These are phyloP conservation scores for Leptinotarsa haldemani DNA, from an alignment of 2,888 invertebrate genomes.

Conservation along the genomic window DNA sequence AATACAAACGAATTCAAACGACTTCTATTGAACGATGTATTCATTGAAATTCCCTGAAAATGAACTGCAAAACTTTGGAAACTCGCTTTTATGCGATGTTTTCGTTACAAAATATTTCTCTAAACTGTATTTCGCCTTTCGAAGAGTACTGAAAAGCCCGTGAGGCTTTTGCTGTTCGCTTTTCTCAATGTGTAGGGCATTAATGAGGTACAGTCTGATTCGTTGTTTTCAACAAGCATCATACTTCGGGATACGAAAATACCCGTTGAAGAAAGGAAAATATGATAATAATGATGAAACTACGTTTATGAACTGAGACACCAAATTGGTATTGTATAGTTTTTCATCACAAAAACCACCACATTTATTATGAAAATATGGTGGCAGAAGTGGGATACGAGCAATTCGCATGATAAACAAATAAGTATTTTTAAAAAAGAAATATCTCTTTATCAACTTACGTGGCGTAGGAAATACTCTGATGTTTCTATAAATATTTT, in stretches of 20 bases:
- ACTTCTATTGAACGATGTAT: not conserved
- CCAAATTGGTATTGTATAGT: no score
- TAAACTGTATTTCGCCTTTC: not conserved
- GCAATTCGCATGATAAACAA: not conserved
- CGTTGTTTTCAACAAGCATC: constrained; percentile 10
- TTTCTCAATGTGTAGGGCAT: not conserved
- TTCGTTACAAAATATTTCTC: constrained; percentile 6
- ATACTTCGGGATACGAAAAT: not conserved
- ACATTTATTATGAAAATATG: no score
- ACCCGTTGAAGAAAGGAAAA: not conserved
- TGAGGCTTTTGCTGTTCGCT: constrained; percentile 1
- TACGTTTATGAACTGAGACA: no score
- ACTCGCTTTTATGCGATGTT: not conserved
- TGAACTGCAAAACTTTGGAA: not conserved
- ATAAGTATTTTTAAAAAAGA: no score
- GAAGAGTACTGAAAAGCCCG: not conserved
- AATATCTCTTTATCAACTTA: no score
- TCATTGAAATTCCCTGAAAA: not conserved
- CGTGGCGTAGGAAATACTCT: no score
- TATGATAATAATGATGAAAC: not conserved
- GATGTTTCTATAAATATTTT: no score
- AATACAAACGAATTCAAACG: not conserved
- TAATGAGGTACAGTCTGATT: constrained; percentile 5
- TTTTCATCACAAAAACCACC: no score
- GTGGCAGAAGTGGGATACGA: not conserved